These are phyloP conservation scores for Rhynchomys soricoides DNA, from an alignment of 2,113 vertebrate species.

Conservation along the genomic window DNA sequence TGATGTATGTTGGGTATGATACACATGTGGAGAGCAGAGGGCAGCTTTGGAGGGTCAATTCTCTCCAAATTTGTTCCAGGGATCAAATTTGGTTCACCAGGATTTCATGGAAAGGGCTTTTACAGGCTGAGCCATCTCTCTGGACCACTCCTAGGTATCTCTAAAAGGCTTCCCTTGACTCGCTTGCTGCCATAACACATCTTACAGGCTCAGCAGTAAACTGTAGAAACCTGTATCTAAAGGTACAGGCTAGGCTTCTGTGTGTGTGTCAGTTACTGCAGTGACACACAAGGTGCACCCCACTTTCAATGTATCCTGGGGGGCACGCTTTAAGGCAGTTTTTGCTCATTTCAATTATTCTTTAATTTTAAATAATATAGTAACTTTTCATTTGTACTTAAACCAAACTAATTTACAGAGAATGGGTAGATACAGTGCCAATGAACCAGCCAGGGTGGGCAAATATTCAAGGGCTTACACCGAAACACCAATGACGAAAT, in stretches of 20 bases:
- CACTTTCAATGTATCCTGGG: constrained; percentile 5
- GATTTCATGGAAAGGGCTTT: neutral
- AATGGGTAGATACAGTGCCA: constrained; percentile 57
- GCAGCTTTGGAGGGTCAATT: neutral
- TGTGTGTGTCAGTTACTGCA: accelerated
- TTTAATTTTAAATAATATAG: constrained; percentile 72
- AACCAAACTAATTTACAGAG: constrained; percentile 58
- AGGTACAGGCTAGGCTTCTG: accelerated
- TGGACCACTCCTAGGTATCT: neutral
- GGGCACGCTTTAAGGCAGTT: constrained; percentile 8
- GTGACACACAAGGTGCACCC: accelerated
- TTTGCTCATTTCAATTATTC: constrained; percentile 62
- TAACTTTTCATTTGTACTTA: constrained; percentile 71
- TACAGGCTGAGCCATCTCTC: neutral
- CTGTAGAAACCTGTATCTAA: neutral
- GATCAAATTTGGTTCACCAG: neutral
- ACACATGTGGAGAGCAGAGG: neutral
- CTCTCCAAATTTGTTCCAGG: neutral
- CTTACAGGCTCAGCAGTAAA: neutral
- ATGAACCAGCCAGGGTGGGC: constrained; percentile 37
- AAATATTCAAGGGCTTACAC: neutral
- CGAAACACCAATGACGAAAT: constrained; percentile 52
- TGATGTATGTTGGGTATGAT: too few relatives aligned
- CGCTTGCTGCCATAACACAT: neutral
- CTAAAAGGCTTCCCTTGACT: neutral